Evolutionary conservation across 2,888 invertebrate species (phyloP), one percentile per base, ranked within the genome.

Genomic region (Rhogogaster chlorosoma): DNA sequence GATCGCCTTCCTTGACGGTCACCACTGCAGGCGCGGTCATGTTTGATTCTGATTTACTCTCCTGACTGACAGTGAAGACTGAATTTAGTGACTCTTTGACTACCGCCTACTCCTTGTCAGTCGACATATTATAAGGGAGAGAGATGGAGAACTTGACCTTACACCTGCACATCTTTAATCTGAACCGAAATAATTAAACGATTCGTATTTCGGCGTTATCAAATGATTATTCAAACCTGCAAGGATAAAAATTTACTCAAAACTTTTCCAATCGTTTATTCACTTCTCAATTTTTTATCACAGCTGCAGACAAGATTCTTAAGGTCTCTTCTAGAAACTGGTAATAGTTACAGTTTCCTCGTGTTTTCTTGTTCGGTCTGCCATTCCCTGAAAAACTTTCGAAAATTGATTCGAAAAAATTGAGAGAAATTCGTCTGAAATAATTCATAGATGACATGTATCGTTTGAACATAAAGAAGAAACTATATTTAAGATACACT

Each of bases 1-100:
- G 75, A 64, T 88, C 88, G 5, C 94, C 94, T 45, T 93, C 89
- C 49, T 88, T 88, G 3, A 91, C 88, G 12, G 86, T 87, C 4
- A 94, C 89, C 5, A 91, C 83, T 0, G 53, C 53, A n/a, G 89
- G 90, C n/a, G 86, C 87, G 2, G 84, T 88, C 87, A 90, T 91
- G 29, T 85, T 86, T 64, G 12, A 87, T 85, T 85, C 80, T 67
- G 67, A 67, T 67, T 32, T 67, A 73, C 73, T n/a, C 73, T 38
- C 73, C 12, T 45, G 42, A 73, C 73, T 38, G 73, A 45, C 73
- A 22, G 49, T 26, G 12, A 29, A 80, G 22, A 80, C 61, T 38
- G 57, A 64, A 61, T 64, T 29, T 2, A 64, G 18, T 80, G 36
- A 80, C 36, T 57, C 26, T 18, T 53, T n/a, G 26, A 77, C 15